Base-by-base conservation (phyloP, 2,888 invertebrate species). In the Synanthedon myopaeformis region DNA sequence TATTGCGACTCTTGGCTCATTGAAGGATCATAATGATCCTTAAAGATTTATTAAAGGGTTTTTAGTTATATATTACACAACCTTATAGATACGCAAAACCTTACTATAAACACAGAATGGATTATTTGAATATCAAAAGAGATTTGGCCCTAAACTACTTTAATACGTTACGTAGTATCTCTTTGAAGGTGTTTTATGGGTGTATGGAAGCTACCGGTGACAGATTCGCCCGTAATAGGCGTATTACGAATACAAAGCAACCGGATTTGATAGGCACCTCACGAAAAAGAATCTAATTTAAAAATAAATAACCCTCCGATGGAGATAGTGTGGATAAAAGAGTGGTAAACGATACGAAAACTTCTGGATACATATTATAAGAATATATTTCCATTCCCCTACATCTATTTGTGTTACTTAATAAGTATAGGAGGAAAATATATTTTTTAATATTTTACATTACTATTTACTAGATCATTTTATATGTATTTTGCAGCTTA, bases 251-350 rank as follows among this genome's bases (percentile, higher is more conserved):
- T 67, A 70, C 65, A 69, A 70, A 71, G 69, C 60, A 66, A 62
- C n/a, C 13, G 45, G 55, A 59, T 61, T 61, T 54, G 59, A 58
- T 57, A 53, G 42, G 13, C 28, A 49, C 45, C 48, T 41, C 66
- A 45, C 67, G 66, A 66, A 70, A 67, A 61, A 42, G 60, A 74
- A 79, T 78, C 74, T 69, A 78, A 79, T 78, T 77, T 77, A 65
- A 69, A 74, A 70, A 63, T 61, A 66, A 69, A 69, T 64, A 56
- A 59, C 62, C 58, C 45, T 13, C 45, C 45, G n/a, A 8, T 45
- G n/a, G 13, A 14, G 45, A 45, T 45, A 41, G 53, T 55, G 52
- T 49, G 49, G 53, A 53, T 51, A 45, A 45, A n/a, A 14, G 45
- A 45, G 45, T 45, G 45, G n/a, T 45, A 45, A 45, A 45, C 45